A percentile compares a stretch with the other conserved stretches of the same genome.
Evolutionary conservation across 2,113 vertebrate species (phyloP).

Genomic region (Spea multiplicata): DNA sequence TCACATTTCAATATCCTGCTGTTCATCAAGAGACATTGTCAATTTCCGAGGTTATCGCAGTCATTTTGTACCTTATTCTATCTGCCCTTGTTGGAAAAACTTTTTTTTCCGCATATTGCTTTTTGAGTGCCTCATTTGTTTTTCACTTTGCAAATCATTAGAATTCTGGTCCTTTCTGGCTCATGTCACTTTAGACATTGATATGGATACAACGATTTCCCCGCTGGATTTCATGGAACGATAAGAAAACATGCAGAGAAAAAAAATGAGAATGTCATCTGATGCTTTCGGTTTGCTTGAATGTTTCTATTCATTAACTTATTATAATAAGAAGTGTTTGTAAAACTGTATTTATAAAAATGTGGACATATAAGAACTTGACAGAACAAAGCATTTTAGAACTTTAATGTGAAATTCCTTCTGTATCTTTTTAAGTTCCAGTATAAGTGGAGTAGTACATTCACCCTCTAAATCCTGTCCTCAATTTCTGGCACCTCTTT

Average conservation of each 20-base stretch:
- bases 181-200: background rate
- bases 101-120: background rate
- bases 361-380: too few relatives aligned
- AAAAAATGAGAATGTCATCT: background rate
- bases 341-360: background rate
- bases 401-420: too few relatives aligned
- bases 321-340: background rate
- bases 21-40: background rate
- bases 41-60: background rate
- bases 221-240: background rate
- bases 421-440: too few relatives aligned
- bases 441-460: too few relatives aligned
- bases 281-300: background rate
- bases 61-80: background rate
- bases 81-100: background rate
- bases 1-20: background rate
- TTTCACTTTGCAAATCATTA: background rate
- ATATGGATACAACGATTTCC: slow-evolving; percentile 15
- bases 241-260: background rate
- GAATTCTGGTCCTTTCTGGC: background rate
- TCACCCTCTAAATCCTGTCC: too few relatives aligned
- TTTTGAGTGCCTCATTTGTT: slow-evolving; percentile 13
- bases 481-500: too few relatives aligned
- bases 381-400: too few relatives aligned
- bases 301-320: background rate